phyloP scores from a whole-genome alignment of 2,113 vertebrate species.

The Tachuris rubrigastra region DNA sequence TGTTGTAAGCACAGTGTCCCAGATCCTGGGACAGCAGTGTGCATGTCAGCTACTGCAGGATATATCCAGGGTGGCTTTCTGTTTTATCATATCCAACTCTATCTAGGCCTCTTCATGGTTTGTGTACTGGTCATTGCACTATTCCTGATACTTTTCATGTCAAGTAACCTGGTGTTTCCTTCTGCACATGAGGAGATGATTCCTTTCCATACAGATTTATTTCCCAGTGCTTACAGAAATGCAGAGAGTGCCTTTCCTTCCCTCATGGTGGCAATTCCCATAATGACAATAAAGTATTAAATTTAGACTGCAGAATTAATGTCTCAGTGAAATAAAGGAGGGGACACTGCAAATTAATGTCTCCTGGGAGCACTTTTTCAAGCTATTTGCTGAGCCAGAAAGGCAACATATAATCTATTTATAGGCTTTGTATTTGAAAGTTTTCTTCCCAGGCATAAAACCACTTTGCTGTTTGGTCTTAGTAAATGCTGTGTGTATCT shows the following conservation, averaged over 20 bases:
- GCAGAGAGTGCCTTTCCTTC: neutral
- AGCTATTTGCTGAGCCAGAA: conserved; percentile 12
- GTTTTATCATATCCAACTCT: neutral
- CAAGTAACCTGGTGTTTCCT: neutral
- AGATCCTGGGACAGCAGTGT: neutral
- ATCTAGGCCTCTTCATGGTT: neutral
- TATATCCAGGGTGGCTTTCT: neutral
- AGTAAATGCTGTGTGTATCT: neutral
- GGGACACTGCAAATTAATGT: neutral
- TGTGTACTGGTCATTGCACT: neutral
- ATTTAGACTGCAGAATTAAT: neutral
- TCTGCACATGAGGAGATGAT: neutral
- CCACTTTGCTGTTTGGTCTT: neutral
- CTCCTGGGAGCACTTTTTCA: neutral
- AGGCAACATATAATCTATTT: neutral
- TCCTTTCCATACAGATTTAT: neutral
- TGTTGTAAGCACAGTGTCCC: neutral
- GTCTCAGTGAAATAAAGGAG: neutral
- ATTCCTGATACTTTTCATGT: neutral
- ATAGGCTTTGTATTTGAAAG: neutral
- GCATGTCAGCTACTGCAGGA: neutral
- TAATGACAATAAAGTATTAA: neutral
- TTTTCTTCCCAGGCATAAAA: conserved; percentile 25
- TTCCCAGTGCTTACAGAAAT: neutral
- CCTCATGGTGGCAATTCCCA: neutral